A percentile compares a stretch with the other conserved stretches of the same genome.
These are phyloP conservation scores for Apodemus sylvaticus DNA, from an alignment of 2,113 vertebrate species.

Conservation along the genomic window DNA sequence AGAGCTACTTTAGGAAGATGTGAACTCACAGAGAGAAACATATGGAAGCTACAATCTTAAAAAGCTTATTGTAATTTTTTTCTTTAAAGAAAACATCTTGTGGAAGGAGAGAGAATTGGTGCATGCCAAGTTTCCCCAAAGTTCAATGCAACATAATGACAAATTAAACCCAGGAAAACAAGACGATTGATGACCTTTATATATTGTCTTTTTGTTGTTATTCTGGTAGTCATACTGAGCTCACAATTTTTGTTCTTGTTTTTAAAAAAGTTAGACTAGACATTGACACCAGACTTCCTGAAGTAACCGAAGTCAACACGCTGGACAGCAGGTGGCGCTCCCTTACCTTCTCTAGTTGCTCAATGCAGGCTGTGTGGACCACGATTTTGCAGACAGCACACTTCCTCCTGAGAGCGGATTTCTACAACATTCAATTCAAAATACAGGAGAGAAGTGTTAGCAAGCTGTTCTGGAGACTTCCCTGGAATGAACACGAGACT, in stretches of 20 bases:
- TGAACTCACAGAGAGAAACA: not conserved
- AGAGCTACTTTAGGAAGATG: not conserved
- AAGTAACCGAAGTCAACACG: not conserved
- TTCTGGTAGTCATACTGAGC: not conserved
- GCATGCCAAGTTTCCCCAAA: not conserved
- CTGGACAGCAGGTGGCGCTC: constrained; percentile 81
- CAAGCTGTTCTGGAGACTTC: not conserved
- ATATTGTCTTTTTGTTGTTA: not conserved
- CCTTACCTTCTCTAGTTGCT: constrained; percentile 96
- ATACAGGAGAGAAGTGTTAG: constrained; percentile 68
- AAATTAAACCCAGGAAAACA: not conserved
- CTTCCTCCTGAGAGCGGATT: constrained; percentile 96
- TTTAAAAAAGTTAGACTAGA: constrained; percentile 16
- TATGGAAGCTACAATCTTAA: not conserved
- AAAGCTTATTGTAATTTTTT: not conserved
- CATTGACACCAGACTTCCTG: not conserved
- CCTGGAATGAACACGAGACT: constrained; percentile 38
- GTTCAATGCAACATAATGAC: not conserved
- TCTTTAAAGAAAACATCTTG: not conserved
- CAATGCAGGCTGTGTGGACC: constrained; percentile 95
- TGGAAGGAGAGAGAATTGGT: not conserved
- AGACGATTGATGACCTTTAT: not conserved
- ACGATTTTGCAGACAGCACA: constrained; percentile 98
- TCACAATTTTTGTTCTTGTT: not conserved
- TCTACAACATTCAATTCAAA: constrained; percentile 88